Evolutionary conservation across 2,113 vertebrate genomes (phyloP).

Genomic region (Chaetodon trifascialis): DNA sequence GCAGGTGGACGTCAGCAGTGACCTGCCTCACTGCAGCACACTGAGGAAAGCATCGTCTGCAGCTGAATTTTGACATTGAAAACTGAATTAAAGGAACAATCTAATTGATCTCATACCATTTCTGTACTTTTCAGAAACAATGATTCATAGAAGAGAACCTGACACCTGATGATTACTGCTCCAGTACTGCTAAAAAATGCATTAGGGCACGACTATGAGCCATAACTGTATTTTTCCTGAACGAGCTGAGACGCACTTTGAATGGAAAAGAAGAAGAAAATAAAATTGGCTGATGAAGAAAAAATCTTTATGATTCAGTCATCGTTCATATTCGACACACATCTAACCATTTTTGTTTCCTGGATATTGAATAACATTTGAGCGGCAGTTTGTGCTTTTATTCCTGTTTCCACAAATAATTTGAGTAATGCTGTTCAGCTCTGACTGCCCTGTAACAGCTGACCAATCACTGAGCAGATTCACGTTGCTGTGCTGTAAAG

Average conservation of each 20-base stretch:
- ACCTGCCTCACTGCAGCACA: background rate
- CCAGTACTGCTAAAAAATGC: background rate
- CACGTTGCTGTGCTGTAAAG: background rate
- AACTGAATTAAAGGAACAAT: background rate
- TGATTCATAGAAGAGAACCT: too few species aligned
- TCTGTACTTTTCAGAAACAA: background rate
- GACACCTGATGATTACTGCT: background rate
- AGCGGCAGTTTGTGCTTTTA: background rate
- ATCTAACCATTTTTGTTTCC: background rate
- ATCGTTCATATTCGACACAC: background rate
- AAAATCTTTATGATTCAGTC: background rate
- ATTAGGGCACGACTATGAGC: too few species aligned
- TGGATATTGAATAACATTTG: background rate
- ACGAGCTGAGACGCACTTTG: background rate
- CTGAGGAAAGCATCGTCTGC: background rate
- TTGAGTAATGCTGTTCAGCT: background rate
- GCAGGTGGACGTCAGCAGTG: background rate
- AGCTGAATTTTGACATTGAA: background rate
- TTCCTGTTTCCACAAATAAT: background rate
- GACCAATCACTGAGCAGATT: background rate
- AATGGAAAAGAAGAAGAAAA: background rate
- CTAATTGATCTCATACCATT: background rate
- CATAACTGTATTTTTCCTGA: background rate
- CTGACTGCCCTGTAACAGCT: too few species aligned
- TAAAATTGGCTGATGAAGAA: background rate